Evolutionary conservation across 2,113 vertebrate species (phyloP), one percentile per base, ranked within the genome.

Genomic region (Tragelaphus strepsiceros): DNA sequence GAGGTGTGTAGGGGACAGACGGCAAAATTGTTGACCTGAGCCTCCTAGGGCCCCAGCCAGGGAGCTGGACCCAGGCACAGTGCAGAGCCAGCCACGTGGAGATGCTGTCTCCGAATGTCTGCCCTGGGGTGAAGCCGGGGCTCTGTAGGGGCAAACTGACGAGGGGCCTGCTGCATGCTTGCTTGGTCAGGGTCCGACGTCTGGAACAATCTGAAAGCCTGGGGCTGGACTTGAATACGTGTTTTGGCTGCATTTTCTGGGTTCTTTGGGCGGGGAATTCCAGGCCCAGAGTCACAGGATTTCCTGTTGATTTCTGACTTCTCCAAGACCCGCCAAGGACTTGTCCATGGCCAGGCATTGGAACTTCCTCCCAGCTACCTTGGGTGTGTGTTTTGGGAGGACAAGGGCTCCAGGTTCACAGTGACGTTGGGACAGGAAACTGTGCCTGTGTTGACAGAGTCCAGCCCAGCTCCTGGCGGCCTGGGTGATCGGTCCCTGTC

Each of bases 281-380:
- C 93, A 85, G 93, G 86, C 91, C 81, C 78, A 26, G 49, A 95
- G 95, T 94, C 12, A 39, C 54, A 93, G 96, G 95, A 97, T 98
- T 98, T 98, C 98, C 97, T 98, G 90, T 97, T 97, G 96, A 94
- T 96, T 96, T 74, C 1, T 92, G 83, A 91, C 85, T 94, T 46
- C 43, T 88, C 28, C 46, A 28, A 67, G 64, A 51, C 5, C 15
- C n/a, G 35, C 14, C 14, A 54, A n/a, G 82, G 62, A 61, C 81
- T 32, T 54, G 19, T 24, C 86, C 61, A 22, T 1, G 2, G 59
- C n/a, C 43, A 11, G 59, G 30, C 14, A 0, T 6, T 81, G 87
- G 83, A 53, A 53, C 7, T 39, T 77, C 93, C 83, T 85, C 59
- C 61, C 90, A n/a, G 54, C 32, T 61, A 59, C 90, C 7, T 2